Conservation (phyloP, 2,113 vertebrate genomes). For the Pygathrix nemaeus region DNA sequence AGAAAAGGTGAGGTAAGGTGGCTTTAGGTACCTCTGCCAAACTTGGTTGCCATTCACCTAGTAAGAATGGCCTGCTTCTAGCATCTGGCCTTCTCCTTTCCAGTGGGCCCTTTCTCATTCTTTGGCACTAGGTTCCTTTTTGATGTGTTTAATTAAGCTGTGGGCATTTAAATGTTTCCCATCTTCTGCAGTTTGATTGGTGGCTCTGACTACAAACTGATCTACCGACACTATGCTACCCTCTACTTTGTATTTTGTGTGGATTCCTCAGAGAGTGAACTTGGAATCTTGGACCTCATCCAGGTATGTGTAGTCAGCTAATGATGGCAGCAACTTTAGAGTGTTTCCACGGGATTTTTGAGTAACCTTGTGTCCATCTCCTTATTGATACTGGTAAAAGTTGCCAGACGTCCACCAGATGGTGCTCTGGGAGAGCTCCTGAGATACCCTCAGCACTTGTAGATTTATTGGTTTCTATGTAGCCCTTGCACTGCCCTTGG, state of each 20-base stretch:
- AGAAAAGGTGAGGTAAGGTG: background rate
- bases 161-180: background rate
- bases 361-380: background rate
- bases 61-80: background rate
- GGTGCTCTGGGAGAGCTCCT: conserved; percentile 44
- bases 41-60: background rate
- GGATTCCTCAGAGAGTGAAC: conserved; percentile 95
- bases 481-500: background rate
- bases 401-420: conserved; percentile 57
- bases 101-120: background rate
- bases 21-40: background rate
- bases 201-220: conserved; percentile 94
- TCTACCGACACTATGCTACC: conserved; percentile 94
- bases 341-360: background rate
- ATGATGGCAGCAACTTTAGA: background rate
- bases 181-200: conserved; percentile 90
- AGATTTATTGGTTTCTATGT: background rate
- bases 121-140: background rate
- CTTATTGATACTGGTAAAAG: background rate
- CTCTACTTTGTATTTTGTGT: conserved; percentile 97
- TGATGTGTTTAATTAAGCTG: background rate
- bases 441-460: background rate
- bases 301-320: conserved; percentile 85
- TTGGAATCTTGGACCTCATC: conserved; percentile 96
- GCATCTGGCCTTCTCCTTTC: background rate